Percentiles rank a stretch among this genome's conserved stretches.
Evolutionary conservation across 2,888 invertebrate species (phyloP).

Genomic region (Desoria tigrina): DNA sequence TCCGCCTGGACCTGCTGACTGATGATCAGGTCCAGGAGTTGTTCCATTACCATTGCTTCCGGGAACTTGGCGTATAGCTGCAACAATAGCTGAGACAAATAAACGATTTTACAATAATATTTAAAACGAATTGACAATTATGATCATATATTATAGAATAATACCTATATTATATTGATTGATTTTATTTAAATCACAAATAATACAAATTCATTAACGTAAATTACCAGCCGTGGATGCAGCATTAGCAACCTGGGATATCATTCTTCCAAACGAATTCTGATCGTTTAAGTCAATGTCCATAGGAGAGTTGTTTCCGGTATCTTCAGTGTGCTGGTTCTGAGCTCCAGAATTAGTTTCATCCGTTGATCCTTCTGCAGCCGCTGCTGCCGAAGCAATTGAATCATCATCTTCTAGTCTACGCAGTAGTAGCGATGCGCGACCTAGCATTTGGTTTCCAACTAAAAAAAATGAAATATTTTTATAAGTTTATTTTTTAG

Average conservation of each 20-base stretch:
- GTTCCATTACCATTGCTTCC: background rate
- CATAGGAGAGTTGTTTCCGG: slow-evolving; percentile 26
- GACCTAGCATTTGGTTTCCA: slow-evolving; percentile 46
- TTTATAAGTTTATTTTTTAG: background rate
- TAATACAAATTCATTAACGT: no score
- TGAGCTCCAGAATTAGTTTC: background rate
- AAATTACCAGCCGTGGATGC: slow-evolving; percentile 37
- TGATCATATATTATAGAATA: no score
- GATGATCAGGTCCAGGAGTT: background rate
- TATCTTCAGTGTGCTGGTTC: background rate
- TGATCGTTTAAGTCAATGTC: slow-evolving; percentile 41
- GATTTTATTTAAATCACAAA: no score
- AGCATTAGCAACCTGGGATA: slow-evolving; percentile 47
- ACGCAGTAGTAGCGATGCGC: slow-evolving; percentile 44
- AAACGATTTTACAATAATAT: no score
- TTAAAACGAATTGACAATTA: no score
- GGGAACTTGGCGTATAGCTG: slow-evolving; percentile 34
- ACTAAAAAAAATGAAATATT: slow-evolving; percentile 15
- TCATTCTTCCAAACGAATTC: slow-evolving; percentile 42
- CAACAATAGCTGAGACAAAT: slow-evolving; percentile 28
- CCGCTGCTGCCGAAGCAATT: slow-evolving; percentile 26
- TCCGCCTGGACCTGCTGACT: background rate
- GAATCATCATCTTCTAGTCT: slow-evolving; percentile 46
- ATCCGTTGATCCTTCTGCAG: slow-evolving; percentile 8
- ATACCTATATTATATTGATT: no score